phyloP scores from a whole-genome alignment of 1,140 invertebrate genomes.

The Chelonus insularis region DNA sequence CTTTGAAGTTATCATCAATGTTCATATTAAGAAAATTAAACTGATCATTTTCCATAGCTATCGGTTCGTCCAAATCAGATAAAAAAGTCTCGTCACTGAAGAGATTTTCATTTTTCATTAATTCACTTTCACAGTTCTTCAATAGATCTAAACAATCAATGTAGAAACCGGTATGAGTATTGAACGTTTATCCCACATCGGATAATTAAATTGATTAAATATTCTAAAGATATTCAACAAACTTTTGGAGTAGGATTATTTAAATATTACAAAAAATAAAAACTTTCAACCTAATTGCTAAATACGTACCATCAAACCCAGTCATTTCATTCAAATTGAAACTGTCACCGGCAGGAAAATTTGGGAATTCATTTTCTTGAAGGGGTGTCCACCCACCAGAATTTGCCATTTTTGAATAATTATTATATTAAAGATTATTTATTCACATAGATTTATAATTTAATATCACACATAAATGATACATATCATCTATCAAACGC shows the following conservation, averaged over 20 bases:
- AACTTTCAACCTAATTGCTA: not conserved
- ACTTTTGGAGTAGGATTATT: too few relatives aligned
- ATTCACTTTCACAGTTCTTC: conserved; percentile 52
- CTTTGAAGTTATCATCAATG: conserved; percentile 37
- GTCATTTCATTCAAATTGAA: conserved; percentile 55
- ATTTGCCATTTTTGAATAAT: conserved; percentile 45
- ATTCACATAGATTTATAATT: too few relatives aligned
- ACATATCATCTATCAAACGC: not conserved
- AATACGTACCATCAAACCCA: conserved; percentile 52
- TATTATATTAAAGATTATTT: too few relatives aligned
- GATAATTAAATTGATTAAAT: too few relatives aligned
- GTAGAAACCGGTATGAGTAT: too few relatives aligned
- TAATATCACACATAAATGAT: not conserved
- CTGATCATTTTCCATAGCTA: conserved; percentile 43
- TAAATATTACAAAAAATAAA: conserved; percentile 7
- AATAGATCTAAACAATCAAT: conserved; percentile 52
- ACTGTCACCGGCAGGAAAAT: conserved; percentile 45
- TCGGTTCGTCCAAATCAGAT: conserved; percentile 48
- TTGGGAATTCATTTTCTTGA: conserved; percentile 50
- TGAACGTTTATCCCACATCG: not conserved
- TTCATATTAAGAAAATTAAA: conserved; percentile 50
- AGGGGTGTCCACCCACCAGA: conserved; percentile 43
- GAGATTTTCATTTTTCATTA: conserved; percentile 52
- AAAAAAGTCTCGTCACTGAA: conserved; percentile 53
- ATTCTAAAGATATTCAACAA: too few relatives aligned